Conservation (phyloP, 2,888 invertebrate genomes). For the Limulus polyphemus region DNA sequence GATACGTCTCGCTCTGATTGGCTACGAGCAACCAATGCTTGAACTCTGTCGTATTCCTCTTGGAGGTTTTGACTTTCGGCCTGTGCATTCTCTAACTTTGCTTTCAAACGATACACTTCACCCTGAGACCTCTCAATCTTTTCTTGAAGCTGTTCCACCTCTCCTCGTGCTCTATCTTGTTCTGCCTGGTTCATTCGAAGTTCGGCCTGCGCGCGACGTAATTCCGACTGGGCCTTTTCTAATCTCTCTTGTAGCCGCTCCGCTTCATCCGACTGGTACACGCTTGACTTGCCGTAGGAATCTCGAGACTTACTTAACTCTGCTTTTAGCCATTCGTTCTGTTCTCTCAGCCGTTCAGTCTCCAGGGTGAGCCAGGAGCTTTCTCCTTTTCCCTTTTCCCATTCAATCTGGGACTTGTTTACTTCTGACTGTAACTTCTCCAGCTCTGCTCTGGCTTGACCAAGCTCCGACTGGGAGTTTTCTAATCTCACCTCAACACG, state of each 20-base stretch:
- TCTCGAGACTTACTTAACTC: constrained; percentile 72
- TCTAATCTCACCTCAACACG: constrained; percentile 79
- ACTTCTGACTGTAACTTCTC: constrained; percentile 83
- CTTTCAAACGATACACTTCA: constrained; percentile 84
- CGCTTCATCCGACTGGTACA: constrained; percentile 57
- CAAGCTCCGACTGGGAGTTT: constrained; percentile 81
- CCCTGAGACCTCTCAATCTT: constrained; percentile 89
- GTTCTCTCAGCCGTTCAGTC: constrained; percentile 61
- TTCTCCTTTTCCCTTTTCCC: constrained; percentile 73
- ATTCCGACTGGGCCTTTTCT: constrained; percentile 69
- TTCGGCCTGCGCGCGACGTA: constrained; percentile 77
- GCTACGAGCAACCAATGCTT: constrained; percentile 65
- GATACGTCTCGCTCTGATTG: constrained; percentile 81
- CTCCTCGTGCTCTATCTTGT: constrained; percentile 51
- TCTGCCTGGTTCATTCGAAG: constrained; percentile 81
- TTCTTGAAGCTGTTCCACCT: constrained; percentile 67
- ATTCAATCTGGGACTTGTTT: constrained; percentile 75
- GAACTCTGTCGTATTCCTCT: constrained; percentile 79
- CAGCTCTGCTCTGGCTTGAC: constrained; percentile 84
- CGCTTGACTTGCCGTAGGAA: constrained; percentile 43
- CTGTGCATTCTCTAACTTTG: constrained; percentile 86
- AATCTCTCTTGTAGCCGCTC: constrained; percentile 60
- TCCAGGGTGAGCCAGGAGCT: constrained; percentile 45
- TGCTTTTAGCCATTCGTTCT: constrained; percentile 45
- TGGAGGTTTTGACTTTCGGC: constrained; percentile 84